Base-by-base conservation (phyloP, 2,797 vertebrate species). In the Sebastes taczanowskii region DNA sequence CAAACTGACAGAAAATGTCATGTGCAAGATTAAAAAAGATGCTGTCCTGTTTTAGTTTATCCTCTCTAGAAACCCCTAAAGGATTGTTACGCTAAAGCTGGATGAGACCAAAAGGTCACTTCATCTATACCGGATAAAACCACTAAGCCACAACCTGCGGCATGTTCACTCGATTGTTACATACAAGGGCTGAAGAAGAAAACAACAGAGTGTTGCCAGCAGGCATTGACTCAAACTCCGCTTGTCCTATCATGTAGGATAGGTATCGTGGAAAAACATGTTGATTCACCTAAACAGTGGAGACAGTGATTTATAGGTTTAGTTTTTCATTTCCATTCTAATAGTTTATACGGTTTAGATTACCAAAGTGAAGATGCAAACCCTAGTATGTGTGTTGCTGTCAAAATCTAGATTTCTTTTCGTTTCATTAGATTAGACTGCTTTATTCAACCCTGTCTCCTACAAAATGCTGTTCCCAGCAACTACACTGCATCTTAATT, bases 71-170 rank as follows among this genome's bases (percentile, higher is more conserved):
- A 82, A 59, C 7, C 64, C 13, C 62, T 35, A 74, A 74, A 77
- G 77, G 77, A 83, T 82, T 86, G 32, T 77, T 72, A 38, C 2
- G 3, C 4, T 60, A 86, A 87, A 86, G 74, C 86, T 82, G 82
- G 70, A 84, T 76, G 70, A 81, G 77, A 71, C 22, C 73, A 78
- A 70, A 78, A 86, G 78, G 73, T 87, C 82, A 88, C 11, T 53
- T 77, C 42, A 79, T 84, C 63, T 74, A 65, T 29, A 75, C 25
- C 1, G 49, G 77, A 86, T 89, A 79, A 88, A 85, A 69, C 61
- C 58, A 67, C 73, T 84, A 77, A 91, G 55, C 84, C 72, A 64
- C 35, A 74, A 76, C 27, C 71, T 59, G 35, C 16, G 1, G 5
- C 16, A 14, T 64, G 49, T 76, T 64, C 18, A n/a, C 56, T 27